Conservation (phyloP, 2,797 vertebrate genomes). For the Carcharodon carcharias region DNA sequence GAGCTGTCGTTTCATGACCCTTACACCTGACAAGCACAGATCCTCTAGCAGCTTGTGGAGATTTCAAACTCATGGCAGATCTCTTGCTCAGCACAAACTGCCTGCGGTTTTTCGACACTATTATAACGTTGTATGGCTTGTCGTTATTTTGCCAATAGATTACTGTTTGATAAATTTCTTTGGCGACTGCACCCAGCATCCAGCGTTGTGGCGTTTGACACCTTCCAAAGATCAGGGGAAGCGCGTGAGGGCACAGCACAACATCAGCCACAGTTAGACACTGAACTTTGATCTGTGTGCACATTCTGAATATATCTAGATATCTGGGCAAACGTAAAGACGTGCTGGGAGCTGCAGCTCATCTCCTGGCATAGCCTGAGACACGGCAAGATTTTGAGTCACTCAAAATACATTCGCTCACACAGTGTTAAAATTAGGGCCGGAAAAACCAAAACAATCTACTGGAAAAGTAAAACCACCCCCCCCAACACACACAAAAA, state of each 20-base stretch:
- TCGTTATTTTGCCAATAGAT: background rate
- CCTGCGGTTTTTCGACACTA: background rate
- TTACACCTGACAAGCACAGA: background rate
- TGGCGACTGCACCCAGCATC: background rate
- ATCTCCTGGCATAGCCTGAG: background rate
- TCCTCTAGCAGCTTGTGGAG: background rate
- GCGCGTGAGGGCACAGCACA: background rate
- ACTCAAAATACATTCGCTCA: no score
- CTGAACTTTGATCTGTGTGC: no score
- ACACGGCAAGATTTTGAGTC: no score
- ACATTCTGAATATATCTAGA: background rate
- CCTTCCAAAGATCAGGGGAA: background rate
- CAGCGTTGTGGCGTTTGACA: no score
- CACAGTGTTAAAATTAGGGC: no score
- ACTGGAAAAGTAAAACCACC: background rate
- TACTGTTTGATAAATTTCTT: background rate
- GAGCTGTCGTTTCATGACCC: no score
- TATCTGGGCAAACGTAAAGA: background rate
- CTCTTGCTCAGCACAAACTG: background rate
- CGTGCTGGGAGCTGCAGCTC: background rate
- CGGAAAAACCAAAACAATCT: background rate
- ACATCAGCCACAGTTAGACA: background rate
- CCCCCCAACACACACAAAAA: no score
- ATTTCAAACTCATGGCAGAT: background rate
- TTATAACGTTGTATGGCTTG: background rate